A percentile compares a stretch with the other conserved stretches of the same genome.
phyloP scores from a whole-genome alignment of 2,888 invertebrate species.

The Cheilosia soror region DNA sequence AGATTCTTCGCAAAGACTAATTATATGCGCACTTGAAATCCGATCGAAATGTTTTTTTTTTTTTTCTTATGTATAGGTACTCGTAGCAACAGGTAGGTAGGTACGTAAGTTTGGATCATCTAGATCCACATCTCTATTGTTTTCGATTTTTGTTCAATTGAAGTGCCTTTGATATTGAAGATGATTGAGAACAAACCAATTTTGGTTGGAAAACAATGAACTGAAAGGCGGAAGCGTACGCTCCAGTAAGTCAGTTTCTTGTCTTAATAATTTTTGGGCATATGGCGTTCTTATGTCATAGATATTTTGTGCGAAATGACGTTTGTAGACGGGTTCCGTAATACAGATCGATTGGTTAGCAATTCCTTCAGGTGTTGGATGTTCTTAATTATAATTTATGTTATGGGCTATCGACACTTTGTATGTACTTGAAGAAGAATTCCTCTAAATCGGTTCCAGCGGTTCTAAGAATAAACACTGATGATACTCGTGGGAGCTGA shows the following conservation, averaged over 20 bases:
- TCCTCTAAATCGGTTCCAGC: neutral
- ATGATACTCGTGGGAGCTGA: neutral
- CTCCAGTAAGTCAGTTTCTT: slow-evolving; percentile 44
- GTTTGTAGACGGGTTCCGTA: slow-evolving; percentile 5
- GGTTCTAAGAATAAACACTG: neutral
- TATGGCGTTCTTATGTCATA: slow-evolving; percentile 50
- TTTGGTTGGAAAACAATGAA: slow-evolving; percentile 16
- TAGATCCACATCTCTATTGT: slow-evolving; percentile 37
- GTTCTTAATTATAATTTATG: neutral
- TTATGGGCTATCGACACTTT: neutral
- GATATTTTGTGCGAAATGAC: slow-evolving; percentile 12
- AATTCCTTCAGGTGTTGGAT: neutral
- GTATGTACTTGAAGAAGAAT: neutral
- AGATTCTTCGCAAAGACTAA: slow-evolving; percentile 37
- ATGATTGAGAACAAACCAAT: slow-evolving; percentile 31
- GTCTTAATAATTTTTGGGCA: slow-evolving; percentile 48
- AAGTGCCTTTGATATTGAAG: slow-evolving; percentile 26
- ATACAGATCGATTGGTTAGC: slow-evolving; percentile 3
- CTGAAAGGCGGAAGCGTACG: slow-evolving; percentile 62
- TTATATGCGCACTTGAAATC: slow-evolving; percentile 50
- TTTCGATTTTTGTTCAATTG: neutral
- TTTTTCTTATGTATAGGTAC: neutral
- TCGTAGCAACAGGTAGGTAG: too few relatives aligned
- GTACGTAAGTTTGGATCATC: slow-evolving; percentile 26
- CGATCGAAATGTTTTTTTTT: slow-evolving; percentile 30